These are phyloP conservation scores for Telmatherina bonti DNA, from an alignment of 2,797 vertebrate species.

Conservation along the genomic window DNA sequence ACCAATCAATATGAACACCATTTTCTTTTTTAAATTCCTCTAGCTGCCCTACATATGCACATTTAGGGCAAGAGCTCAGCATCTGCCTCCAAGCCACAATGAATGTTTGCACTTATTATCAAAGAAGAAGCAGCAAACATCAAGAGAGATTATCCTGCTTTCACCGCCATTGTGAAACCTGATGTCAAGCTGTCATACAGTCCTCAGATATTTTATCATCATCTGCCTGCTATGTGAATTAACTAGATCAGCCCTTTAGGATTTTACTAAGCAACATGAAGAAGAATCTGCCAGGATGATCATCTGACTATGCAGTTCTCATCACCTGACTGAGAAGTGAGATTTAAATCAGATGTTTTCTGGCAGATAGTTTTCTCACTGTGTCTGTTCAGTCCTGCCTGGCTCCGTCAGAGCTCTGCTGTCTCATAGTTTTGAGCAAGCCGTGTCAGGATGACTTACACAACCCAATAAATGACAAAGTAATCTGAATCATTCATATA, in stretches of 20 bases:
- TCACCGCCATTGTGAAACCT: slow-evolving; percentile 3
- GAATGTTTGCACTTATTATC: background rate
- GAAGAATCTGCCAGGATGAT: background rate
- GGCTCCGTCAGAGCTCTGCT: background rate
- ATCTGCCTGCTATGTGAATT: background rate
- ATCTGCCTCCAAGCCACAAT: slow-evolving; percentile 45
- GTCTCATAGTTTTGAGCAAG: background rate
- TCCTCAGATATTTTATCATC: slow-evolving; percentile 11
- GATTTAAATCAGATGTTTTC: background rate
- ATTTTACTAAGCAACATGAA: background rate
- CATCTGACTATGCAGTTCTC: background rate
- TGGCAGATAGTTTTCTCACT: background rate
- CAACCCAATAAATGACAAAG: background rate
- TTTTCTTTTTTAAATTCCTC: slow-evolving; percentile 51
- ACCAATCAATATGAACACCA: slow-evolving; percentile 65
- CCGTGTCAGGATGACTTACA: slow-evolving; percentile 4
- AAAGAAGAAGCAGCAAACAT: slow-evolving; percentile 2
- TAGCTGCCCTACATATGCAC: slow-evolving; percentile 40
- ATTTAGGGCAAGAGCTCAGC: slow-evolving; percentile 31
- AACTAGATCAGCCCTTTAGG: background rate
- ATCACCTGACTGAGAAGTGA: background rate
- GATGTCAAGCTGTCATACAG: background rate
- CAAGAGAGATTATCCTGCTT: background rate
- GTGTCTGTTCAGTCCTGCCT: background rate
- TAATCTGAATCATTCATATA: slow-evolving; percentile 2